Conservation (phyloP, 2,113 vertebrate genomes). For the Fregetta grallaria region DNA sequence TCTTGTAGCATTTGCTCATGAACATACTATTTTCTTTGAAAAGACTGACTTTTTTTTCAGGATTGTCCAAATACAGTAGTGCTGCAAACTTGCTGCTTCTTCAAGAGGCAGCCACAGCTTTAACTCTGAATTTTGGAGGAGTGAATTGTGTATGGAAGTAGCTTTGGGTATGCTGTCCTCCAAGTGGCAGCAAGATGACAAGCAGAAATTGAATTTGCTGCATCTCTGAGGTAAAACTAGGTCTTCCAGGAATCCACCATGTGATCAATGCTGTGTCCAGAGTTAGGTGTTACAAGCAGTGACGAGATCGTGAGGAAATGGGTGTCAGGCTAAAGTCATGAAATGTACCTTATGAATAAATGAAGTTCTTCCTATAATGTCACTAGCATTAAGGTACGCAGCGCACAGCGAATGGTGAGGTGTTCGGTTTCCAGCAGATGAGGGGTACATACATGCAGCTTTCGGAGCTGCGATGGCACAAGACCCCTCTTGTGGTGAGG, state of each 20-base stretch:
- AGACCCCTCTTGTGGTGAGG: not conserved
- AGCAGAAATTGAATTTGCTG: not conserved
- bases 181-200: not conserved
- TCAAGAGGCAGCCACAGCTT: not conserved
- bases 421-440: not conserved
- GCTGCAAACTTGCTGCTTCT: not conserved
- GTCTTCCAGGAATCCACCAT: not conserved
- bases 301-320: not conserved
- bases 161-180: not conserved
- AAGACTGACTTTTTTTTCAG: not conserved
- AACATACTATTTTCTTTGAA: not conserved
- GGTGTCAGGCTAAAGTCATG: not conserved
- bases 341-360: not conserved
- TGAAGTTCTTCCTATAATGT: not conserved
- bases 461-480: not conserved
- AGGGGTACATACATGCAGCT: not conserved
- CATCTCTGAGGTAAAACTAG: not conserved
- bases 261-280: not conserved
- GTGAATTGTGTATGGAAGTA: not conserved
- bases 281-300: not conserved
- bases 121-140: not conserved
- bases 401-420: not conserved
- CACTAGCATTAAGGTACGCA: not conserved
- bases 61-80: not conserved
- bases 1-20: not conserved